Evolutionary conservation across 2,113 vertebrate species (phyloP).

Genomic region (Empidonax alnorum): DNA sequence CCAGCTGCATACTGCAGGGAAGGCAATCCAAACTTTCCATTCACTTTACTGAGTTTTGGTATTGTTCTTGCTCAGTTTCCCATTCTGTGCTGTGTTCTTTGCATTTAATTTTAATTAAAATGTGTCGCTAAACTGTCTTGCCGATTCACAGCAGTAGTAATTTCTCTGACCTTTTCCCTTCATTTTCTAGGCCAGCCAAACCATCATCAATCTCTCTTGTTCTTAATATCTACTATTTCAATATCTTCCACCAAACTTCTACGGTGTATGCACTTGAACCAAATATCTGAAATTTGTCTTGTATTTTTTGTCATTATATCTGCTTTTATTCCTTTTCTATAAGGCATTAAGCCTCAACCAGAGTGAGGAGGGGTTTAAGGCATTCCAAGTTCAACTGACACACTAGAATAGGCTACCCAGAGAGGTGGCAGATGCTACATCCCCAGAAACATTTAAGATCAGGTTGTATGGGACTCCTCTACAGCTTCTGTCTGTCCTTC

Average conservation of each 20-base stretch:
- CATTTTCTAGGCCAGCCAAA: not conserved
- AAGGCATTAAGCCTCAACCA: not conserved
- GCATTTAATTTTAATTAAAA: not conserved
- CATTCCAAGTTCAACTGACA: not conserved
- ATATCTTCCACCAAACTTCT: not conserved
- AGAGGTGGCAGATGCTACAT: not conserved
- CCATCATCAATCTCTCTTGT: not conserved
- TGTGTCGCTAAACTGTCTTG: not conserved
- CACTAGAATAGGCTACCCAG: not conserved
- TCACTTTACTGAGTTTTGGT: not conserved
- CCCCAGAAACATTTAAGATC: not conserved
- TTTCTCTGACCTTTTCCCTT: not conserved
- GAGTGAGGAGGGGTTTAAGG: not conserved
- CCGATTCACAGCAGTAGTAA: not conserved
- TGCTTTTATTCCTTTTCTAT: not conserved
- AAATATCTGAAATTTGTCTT: not conserved
- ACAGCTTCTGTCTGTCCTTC: not conserved
- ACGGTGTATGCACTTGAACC: not conserved
- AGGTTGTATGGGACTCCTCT: not conserved
- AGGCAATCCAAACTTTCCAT: not conserved
- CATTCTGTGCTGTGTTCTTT: not conserved
- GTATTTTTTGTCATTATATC: not conserved
- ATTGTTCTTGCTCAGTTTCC: not conserved
- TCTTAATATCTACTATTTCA: not conserved
- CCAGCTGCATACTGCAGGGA: not conserved